These are phyloP conservation scores for Dipodomys spectabilis DNA, from an alignment of 2,113 vertebrate genomes.

Conservation along the genomic window DNA sequence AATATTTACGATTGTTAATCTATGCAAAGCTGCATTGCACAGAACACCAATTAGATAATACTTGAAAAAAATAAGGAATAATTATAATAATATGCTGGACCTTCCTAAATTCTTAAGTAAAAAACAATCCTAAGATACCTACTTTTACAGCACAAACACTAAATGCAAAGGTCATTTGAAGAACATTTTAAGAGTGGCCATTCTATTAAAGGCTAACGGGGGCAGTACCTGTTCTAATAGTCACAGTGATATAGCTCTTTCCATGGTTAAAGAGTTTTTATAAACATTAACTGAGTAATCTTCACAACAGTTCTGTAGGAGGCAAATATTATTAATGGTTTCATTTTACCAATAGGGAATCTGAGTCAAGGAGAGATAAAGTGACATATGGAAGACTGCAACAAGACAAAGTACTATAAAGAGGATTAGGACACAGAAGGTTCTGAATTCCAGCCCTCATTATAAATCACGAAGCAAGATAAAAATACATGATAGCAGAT, in stretches of 20 bases:
- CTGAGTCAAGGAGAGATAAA: conserved; percentile 62
- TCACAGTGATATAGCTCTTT: not conserved
- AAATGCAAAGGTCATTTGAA: conserved; percentile 40
- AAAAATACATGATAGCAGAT: conserved; percentile 52
- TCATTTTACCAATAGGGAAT: conserved; percentile 62
- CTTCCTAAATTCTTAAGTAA: conserved; percentile 20
- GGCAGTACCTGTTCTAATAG: not conserved
- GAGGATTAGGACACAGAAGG: conserved; percentile 34
- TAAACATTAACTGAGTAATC: conserved; percentile 63
- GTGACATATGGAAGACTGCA: conserved; percentile 40
- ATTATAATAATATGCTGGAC: not conserved
- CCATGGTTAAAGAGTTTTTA: conserved; percentile 54
- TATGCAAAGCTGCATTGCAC: not conserved
- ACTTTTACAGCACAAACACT: not conserved
- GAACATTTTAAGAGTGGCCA: conserved; percentile 7
- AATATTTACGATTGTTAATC: conserved; percentile 20
- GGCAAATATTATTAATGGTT: conserved; percentile 72
- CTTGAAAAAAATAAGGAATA: conserved; percentile 19
- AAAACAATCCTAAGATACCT: not conserved
- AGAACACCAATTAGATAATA: not conserved
- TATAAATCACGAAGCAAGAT: conserved; percentile 70
- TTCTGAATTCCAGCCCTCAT: conserved; percentile 52
- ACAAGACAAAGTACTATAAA: conserved; percentile 62
- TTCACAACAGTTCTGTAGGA: conserved; percentile 37
- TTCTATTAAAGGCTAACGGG: not conserved